phyloP scores from a whole-genome alignment of 2,113 vertebrate genomes.

The Siniperca knerii region DNA sequence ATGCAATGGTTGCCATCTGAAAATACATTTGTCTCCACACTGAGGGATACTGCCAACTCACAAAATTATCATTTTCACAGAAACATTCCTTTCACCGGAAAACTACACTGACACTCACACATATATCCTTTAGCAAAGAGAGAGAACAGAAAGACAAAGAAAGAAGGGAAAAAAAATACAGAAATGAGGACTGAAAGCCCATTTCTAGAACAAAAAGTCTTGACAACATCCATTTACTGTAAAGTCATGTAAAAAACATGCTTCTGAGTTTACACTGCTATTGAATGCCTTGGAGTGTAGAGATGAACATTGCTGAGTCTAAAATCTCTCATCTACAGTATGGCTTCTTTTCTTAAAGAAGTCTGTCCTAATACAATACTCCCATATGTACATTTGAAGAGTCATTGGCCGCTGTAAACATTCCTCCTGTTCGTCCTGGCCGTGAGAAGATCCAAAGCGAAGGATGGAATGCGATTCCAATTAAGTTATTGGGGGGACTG shows the following conservation, averaged over 20 bases:
- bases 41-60: conserved; percentile 38
- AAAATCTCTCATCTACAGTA: neutral
- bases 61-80: conserved; percentile 51
- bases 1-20: conserved; percentile 35
- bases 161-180: neutral
- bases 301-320: neutral
- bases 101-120: neutral
- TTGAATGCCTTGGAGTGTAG: neutral
- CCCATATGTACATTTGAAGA: neutral
- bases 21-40: conserved; percentile 55
- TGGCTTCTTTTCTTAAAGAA: neutral
- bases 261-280: neutral
- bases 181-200: neutral
- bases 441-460: too few relatives aligned
- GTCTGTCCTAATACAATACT: neutral
- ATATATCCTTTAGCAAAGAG: neutral
- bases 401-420: neutral
- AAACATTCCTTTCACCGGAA: conserved; percentile 25
- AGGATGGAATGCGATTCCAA: too few relatives aligned
- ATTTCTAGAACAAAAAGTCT: conserved; percentile 13
- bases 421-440: neutral
- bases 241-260: conserved; percentile 7
- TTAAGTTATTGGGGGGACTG: too few relatives aligned
- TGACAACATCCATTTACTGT: conserved; percentile 22
- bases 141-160: conserved; percentile 12